A percentile compares a stretch with the other conserved stretches of the same genome.
Conservation (phyloP, 2,797 vertebrate genomes). For the Coregonus ussuriensis region DNA sequence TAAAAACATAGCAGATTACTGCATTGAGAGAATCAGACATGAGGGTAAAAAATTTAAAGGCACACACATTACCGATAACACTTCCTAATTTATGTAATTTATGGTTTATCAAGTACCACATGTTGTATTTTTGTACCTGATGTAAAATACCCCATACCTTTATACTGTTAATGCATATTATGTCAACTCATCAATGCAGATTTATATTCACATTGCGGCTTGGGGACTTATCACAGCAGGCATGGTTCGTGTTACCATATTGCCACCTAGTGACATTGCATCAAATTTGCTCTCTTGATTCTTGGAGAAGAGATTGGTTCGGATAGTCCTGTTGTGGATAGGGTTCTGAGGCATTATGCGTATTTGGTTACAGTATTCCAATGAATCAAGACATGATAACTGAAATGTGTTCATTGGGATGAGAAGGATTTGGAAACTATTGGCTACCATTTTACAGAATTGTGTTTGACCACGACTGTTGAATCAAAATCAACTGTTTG, state of each 20-base stretch:
- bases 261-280: constrained; percentile 81
- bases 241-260: constrained; percentile 73
- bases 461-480: not conserved
- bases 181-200: constrained; percentile 52
- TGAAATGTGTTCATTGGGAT: not conserved
- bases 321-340: constrained; percentile 22
- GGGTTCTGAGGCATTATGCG: not conserved
- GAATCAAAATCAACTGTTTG: too few relatives aligned
- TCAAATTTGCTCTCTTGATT: constrained; percentile 28
- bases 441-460: not conserved
- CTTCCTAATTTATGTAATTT: not conserved
- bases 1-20: not conserved
- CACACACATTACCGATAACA: not conserved
- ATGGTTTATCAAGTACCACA: not conserved
- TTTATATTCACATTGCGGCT: constrained; percentile 40
- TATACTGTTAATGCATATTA: constrained; percentile 62
- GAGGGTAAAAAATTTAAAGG: too few relatives aligned
- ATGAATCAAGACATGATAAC: not conserved
- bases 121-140: not conserved
- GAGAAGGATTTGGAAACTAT: not conserved
- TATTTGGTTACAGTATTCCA: not conserved
- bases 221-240: constrained; percentile 39
- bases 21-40: too few relatives aligned
- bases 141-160: constrained; percentile 32
- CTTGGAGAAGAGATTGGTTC: constrained; percentile 39